A percentile compares a stretch with the other conserved stretches of the same genome.
Conservation (phyloP, 1,140 invertebrate genomes). For the Trigoniulus corallinus region DNA sequence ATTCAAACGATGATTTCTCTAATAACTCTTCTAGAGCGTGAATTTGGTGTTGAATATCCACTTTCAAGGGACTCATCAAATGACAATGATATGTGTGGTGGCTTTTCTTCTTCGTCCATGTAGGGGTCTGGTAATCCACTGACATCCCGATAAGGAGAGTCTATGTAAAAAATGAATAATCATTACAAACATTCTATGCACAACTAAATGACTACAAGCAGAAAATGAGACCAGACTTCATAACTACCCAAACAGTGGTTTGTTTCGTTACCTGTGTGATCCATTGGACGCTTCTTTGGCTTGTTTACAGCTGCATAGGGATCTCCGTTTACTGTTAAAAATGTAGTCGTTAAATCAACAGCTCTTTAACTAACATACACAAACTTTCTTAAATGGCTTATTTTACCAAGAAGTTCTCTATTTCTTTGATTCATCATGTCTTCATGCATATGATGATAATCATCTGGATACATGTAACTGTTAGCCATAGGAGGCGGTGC, state of each 20-base stretch:
- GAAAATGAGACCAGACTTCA: constrained; percentile 4
- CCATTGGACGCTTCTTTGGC: constrained; percentile 54
- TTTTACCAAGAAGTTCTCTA: constrained; percentile 18
- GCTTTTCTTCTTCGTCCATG: constrained; percentile 47
- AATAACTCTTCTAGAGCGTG: constrained; percentile 70
- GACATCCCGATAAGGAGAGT: constrained; percentile 82
- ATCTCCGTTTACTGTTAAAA: constrained; percentile 48
- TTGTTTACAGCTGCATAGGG: constrained; percentile 70
- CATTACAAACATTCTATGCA: constrained; percentile 12
- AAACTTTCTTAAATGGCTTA: neutral
- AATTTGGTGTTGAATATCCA: constrained; percentile 82
- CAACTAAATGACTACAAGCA: constrained; percentile 13
- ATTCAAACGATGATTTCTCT: constrained; percentile 87
- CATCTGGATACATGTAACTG: constrained; percentile 18
- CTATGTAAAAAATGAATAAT: constrained; percentile 30
- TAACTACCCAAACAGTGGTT: constrained; percentile 5
- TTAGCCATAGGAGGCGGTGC: constrained; percentile 11
- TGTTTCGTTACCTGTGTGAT: constrained; percentile 31
- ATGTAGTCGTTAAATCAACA: neutral
- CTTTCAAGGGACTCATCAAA: constrained; percentile 84
- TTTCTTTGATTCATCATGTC: constrained; percentile 18
- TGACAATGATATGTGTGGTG: constrained; percentile 63
- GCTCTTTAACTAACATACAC: neutral
- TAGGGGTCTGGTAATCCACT: constrained; percentile 75
- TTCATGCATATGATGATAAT: constrained; percentile 19